A percentile compares a stretch with the other conserved stretches of the same genome.
Evolutionary conservation across 2,113 vertebrate genomes (phyloP).

Genomic region (Malurus elegans): DNA sequence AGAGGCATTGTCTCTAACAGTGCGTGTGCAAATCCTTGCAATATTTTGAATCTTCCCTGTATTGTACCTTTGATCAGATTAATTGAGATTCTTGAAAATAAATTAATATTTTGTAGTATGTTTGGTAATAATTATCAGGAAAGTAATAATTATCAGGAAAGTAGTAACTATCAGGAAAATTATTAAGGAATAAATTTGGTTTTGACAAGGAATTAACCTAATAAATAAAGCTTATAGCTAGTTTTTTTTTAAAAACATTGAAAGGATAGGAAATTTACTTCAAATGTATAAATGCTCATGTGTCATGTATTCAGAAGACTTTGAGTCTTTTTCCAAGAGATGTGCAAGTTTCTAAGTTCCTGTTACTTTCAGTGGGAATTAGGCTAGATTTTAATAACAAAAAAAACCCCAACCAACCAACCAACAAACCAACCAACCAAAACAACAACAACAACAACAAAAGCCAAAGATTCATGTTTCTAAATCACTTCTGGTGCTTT

Average conservation of each 20-base stretch:
- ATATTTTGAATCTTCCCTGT: neutral
- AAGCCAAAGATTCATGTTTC: neutral
- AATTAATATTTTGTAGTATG: neutral
- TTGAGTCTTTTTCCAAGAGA: neutral
- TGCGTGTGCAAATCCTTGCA: fast-evolving
- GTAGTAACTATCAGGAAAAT: neutral
- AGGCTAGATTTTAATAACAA: neutral
- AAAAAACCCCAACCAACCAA: fast-evolving
- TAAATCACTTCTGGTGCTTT: neutral
- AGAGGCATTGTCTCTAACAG: neutral
- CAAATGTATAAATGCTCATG: neutral
- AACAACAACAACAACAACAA: neutral
- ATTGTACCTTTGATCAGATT: neutral
- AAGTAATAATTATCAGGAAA: neutral
- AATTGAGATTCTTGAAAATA: neutral
- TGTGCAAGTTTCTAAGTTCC: neutral
- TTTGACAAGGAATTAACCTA: neutral
- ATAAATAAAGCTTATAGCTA: neutral
- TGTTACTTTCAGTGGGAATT: neutral
- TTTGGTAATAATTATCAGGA: neutral
- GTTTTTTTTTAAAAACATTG: neutral
- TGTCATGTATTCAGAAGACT: neutral
- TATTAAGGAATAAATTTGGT: neutral
- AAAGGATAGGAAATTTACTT: neutral
- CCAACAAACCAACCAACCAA: neutral